These are phyloP conservation scores for Mionectes macconnelli DNA, from an alignment of 2,113 vertebrate genomes.

Conservation along the genomic window DNA sequence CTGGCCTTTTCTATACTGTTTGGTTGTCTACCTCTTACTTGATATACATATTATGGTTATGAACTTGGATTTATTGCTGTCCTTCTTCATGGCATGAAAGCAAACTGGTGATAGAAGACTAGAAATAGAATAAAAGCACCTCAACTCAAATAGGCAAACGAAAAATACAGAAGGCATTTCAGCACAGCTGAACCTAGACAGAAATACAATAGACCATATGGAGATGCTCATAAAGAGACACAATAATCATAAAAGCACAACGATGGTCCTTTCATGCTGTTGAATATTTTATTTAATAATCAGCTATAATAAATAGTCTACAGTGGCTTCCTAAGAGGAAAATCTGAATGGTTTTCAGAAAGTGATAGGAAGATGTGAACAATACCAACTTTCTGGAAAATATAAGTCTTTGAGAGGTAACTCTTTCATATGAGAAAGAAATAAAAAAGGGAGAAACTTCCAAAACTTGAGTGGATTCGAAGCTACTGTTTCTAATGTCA, in stretches of 20 bases:
- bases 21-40: background rate
- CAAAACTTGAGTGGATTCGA: background rate
- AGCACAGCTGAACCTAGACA: background rate
- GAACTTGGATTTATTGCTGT: background rate
- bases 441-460: background rate
- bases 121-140: background rate
- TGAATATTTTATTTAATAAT: background rate
- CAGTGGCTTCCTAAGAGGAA: background rate
- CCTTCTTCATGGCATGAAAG: background rate
- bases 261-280: background rate
- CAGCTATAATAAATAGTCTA: background rate
- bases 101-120: background rate
- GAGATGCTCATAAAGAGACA: background rate
- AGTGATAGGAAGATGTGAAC: background rate
- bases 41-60: background rate
- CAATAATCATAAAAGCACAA: background rate
- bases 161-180: background rate
- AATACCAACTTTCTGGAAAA: background rate
- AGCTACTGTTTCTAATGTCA: background rate
- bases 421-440: background rate
- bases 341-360: background rate
- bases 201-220: background rate
- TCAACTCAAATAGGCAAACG: background rate
- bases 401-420: background rate
- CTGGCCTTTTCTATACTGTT: background rate